These are phyloP conservation scores for Drosophila nigritarsus DNA, from an alignment of 2,888 invertebrate species.

Conservation along the genomic window DNA sequence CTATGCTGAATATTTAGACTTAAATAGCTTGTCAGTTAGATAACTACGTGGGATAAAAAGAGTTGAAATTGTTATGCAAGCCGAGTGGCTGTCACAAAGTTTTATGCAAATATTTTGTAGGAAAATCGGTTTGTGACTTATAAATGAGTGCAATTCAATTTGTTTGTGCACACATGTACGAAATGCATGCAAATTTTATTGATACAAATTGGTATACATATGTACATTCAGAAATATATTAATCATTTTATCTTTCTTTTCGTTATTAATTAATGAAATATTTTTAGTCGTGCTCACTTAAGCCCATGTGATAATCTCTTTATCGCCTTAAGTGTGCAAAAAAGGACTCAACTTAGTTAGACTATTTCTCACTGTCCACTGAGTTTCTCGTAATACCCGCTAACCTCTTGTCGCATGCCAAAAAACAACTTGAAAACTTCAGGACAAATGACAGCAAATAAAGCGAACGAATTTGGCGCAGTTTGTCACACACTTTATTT, in stretches of 20 bases:
- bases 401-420: constrained; percentile 47
- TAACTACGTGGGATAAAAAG: not conserved
- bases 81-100: constrained; percentile 31
- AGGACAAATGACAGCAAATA: constrained; percentile 29
- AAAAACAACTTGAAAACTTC: constrained; percentile 36
- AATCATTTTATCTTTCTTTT: not conserved
- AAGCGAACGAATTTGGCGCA: constrained; percentile 25
- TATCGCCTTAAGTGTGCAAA: not conserved
- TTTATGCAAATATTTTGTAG: constrained; percentile 36
- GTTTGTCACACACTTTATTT: constrained; percentile 31
- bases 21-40: constrained; percentile 23
- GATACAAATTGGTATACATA: not conserved
- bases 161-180: constrained; percentile 13
- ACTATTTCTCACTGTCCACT: constrained; percentile 6
- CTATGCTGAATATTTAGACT: constrained; percentile 28
- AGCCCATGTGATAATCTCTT: not conserved
- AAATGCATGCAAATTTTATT: constrained; percentile 5
- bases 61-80: constrained; percentile 17
- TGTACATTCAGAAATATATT: constrained; percentile 1
- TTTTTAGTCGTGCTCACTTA: not conserved
- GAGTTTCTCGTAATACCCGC: constrained; percentile 11
- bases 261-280: not conserved
- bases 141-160: constrained; percentile 36
- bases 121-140: constrained; percentile 18
- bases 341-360: constrained; percentile 23